Conservation (phyloP, 2,797 vertebrate genomes). For the Tamandua tetradactyla region DNA sequence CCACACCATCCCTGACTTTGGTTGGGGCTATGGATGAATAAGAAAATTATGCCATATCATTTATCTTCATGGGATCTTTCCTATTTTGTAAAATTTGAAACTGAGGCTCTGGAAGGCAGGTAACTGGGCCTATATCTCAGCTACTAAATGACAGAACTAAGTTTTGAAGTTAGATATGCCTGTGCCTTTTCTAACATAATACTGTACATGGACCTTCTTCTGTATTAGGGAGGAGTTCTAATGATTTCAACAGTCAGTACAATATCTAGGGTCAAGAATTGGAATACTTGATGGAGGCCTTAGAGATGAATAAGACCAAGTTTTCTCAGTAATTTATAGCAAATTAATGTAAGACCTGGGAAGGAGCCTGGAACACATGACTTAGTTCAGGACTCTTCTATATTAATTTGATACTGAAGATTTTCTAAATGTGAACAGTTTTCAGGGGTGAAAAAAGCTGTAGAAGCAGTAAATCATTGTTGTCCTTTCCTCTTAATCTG, state of each 20-base stretch:
- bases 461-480: background rate
- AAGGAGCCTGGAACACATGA: background rate
- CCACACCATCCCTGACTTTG: background rate
- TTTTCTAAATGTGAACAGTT: background rate
- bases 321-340: constrained; percentile 34
- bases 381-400: background rate
- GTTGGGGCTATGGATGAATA: background rate
- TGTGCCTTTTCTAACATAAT: background rate
- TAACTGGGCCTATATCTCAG: background rate
- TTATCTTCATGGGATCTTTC: background rate
- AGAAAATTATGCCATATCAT: background rate
- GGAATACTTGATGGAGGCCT: background rate
- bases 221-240: background rate
- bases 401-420: no score
- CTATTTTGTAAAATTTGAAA: background rate
- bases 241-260: background rate
- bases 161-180: background rate
- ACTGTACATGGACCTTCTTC: background rate
- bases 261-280: background rate
- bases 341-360: background rate
- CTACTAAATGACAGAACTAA: background rate
- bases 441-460: background rate
- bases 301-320: background rate
- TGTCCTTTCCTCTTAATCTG: background rate
- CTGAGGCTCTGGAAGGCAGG: background rate